phyloP scores from a whole-genome alignment of 2,888 invertebrate genomes.

The Thymelicus sylvestris region DNA sequence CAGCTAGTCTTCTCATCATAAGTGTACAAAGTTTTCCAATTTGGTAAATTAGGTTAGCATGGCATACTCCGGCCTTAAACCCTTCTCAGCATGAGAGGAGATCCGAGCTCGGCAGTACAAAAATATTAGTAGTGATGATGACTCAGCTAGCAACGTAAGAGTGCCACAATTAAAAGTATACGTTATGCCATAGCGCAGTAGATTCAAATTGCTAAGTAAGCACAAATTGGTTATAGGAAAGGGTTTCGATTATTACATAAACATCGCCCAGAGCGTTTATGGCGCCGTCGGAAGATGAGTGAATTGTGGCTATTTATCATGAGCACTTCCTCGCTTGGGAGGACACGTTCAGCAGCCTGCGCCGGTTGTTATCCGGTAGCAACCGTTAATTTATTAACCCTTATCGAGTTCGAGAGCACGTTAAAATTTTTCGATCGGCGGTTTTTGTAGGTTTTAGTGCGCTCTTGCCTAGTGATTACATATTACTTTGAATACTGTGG shows the following conservation, averaged over 20 bases:
- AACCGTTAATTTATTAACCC: not conserved
- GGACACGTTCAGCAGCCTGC: not conserved
- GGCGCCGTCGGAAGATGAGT: not conserved
- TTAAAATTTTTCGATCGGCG: not conserved
- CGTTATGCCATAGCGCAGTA: not conserved
- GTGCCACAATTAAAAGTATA: not conserved
- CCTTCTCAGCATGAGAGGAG: not conserved
- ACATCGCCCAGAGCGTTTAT: not conserved
- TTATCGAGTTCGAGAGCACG: not conserved
- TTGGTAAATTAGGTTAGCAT: not conserved
- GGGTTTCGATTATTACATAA: not conserved
- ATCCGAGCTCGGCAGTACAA: not conserved
- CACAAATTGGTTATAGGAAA: conserved; percentile 21
- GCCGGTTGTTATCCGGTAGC: not conserved
- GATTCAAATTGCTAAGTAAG: conserved; percentile 28
- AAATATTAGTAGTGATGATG: not conserved
- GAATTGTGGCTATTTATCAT: conserved; percentile 4
- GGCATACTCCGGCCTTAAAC: not conserved
- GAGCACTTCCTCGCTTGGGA: not conserved
- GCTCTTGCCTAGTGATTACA: no score
- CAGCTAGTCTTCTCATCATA: no score
- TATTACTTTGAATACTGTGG: no score
- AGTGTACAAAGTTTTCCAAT: not conserved
- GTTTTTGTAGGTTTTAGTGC: not conserved
- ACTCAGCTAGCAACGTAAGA: not conserved